Evolutionary conservation across 2,888 invertebrate species (phyloP).

Genomic region (Graphium colonna): DNA sequence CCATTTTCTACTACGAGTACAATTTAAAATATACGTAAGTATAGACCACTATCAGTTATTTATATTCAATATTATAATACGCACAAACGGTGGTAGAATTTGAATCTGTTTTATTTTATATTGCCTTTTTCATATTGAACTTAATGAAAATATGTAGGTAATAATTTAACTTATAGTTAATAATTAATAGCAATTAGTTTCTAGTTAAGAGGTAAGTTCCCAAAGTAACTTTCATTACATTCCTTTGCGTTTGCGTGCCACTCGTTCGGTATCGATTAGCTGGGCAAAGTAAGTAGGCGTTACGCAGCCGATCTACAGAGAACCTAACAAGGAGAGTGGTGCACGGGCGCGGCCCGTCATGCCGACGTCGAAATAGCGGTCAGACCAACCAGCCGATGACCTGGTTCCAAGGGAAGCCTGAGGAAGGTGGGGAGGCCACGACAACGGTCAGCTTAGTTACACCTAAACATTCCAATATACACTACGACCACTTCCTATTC

Average conservation of each 20-base stretch:
- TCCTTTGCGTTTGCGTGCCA: constrained; percentile 36
- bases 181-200: not conserved
- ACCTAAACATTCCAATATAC: constrained; percentile 14
- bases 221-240: constrained; percentile 30
- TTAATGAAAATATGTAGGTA: constrained; percentile 8
- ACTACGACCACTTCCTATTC: constrained; percentile 1
- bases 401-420: constrained; percentile 71
- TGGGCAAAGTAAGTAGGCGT: constrained; percentile 37
- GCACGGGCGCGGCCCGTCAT: constrained; percentile 50
- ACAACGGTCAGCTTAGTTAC: constrained; percentile 3
- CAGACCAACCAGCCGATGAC: constrained; percentile 64
- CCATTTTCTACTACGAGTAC: no score
- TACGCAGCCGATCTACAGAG: constrained; percentile 39
- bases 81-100: not conserved
- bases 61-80: not conserved
- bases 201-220: constrained; percentile 5
- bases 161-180: constrained; percentile 1
- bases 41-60: not conserved
- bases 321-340: constrained; percentile 43
- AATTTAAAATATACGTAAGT: not conserved
- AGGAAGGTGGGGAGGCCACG: constrained; percentile 43
- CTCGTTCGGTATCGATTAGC: constrained; percentile 35
- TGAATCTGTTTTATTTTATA: not conserved
- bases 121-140: not conserved
- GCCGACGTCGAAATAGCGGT: constrained; percentile 48